These are phyloP conservation scores for Xiphophorus hellerii DNA, from an alignment of 2,113 vertebrate genomes.

Conservation along the genomic window DNA sequence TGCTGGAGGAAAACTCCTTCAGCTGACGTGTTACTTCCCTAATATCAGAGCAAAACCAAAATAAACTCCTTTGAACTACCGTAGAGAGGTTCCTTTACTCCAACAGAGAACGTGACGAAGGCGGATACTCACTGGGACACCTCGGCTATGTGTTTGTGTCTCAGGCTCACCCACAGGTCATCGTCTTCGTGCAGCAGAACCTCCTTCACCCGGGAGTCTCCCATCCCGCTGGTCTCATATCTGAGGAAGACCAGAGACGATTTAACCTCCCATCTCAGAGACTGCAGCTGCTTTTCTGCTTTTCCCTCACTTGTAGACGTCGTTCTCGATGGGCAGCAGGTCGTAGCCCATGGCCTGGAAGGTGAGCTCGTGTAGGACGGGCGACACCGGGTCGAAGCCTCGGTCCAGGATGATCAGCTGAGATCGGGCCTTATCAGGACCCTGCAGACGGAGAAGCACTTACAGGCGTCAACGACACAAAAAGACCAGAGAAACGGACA, in stretches of 20 bases:
- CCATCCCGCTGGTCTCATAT: constrained; percentile 96
- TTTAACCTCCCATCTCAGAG: background rate
- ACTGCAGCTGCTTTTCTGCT: background rate
- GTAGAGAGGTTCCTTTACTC: background rate
- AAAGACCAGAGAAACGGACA: background rate
- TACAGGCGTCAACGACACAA: background rate
- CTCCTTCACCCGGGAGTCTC: constrained; percentile 92
- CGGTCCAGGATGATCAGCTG: constrained; percentile 97
- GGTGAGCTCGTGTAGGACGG: constrained; percentile 93
- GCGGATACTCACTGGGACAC: constrained; percentile 94
- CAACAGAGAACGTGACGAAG: background rate
- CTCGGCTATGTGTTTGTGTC: constrained; percentile 98
- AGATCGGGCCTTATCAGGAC: constrained; percentile 95
- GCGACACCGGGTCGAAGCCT: constrained; percentile 92
- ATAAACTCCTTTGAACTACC: background rate
- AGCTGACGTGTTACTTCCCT: constrained; percentile 98
- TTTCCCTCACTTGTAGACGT: constrained; percentile 89
- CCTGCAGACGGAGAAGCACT: constrained; percentile 71
- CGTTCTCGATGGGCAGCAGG: constrained; percentile 95
- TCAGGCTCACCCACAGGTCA: constrained; percentile 94
- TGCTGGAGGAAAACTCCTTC: constrained; percentile 98
- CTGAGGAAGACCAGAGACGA: constrained; percentile 65
- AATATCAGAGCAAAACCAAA: constrained; percentile 12
- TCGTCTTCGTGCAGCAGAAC: constrained; percentile 97
- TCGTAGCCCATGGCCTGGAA: constrained; percentile 99